Evolutionary conservation across 2,888 invertebrate species (phyloP).

Genomic region (Kryphioiulus occultus): DNA sequence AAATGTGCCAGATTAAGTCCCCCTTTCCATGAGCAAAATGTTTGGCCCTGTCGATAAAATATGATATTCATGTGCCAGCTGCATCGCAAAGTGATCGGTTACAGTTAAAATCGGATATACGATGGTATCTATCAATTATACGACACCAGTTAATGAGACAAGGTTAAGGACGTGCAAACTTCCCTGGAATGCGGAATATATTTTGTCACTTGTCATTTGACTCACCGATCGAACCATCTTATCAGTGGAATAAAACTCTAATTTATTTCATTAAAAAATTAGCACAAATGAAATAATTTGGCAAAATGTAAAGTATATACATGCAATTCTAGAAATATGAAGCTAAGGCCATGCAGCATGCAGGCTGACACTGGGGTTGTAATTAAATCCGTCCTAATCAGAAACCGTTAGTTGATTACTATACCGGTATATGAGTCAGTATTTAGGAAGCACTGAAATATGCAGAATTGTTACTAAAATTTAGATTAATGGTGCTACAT

Average conservation of each 20-base stretch:
- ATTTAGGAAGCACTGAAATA: background rate
- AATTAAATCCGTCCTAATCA: background rate
- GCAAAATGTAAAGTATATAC: background rate
- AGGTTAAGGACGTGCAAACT: conserved; percentile 44
- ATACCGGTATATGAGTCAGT: background rate
- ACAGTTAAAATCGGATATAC: background rate
- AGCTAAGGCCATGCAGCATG: background rate
- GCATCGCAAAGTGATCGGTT: background rate
- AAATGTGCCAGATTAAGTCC: background rate
- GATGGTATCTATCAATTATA: background rate
- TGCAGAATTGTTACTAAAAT: background rate
- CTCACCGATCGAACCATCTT: background rate
- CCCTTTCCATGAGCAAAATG: background rate
- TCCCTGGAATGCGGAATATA: conserved; percentile 25
- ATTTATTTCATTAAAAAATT: background rate
- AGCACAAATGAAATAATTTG: background rate
- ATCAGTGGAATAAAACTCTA: background rate
- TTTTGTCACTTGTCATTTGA: background rate
- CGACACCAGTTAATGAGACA: background rate
- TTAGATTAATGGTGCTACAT: background rate
- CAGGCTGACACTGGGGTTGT: background rate
- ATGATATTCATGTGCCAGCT: background rate
- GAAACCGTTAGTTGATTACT: conserved; percentile 8
- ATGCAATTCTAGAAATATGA: background rate
- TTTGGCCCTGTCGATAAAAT: background rate